Evolutionary conservation across 2,888 invertebrate species (phyloP).

Genomic region (Scelioninae gen. 2): DNA sequence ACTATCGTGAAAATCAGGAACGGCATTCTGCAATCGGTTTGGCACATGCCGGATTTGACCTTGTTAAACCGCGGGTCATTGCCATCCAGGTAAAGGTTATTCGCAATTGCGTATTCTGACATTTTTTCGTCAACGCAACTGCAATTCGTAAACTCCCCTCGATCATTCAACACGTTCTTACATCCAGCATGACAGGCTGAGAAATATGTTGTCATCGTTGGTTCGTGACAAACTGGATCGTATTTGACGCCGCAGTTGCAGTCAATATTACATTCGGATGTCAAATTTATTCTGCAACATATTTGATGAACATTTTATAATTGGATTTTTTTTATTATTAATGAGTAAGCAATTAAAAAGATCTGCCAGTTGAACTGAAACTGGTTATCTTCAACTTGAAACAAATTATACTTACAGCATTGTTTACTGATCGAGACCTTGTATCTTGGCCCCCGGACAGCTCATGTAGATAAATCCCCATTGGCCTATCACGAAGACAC

Average conservation of each 20-base stretch:
- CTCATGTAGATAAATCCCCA: constrained; percentile 78
- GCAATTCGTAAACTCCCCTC: constrained; percentile 70
- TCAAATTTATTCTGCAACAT: constrained; percentile 77
- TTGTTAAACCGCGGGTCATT: constrained; percentile 40
- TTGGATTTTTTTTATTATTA: no score
- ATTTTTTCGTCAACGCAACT: constrained; percentile 61
- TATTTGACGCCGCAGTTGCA: constrained; percentile 80
- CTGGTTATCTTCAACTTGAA: background rate
- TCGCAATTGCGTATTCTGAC: constrained; percentile 17
- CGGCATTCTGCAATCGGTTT: constrained; percentile 70
- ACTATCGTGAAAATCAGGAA: constrained; percentile 76
- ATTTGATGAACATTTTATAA: no score
- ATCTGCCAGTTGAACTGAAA: no score
- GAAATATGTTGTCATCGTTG: constrained; percentile 79
- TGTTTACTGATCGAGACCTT: constrained; percentile 70
- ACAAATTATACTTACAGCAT: constrained; percentile 68
- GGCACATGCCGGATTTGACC: constrained; percentile 73
- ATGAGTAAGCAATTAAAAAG: no score
- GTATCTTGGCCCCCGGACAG: constrained; percentile 75
- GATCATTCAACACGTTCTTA: constrained; percentile 69
- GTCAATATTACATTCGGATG: constrained; percentile 77
- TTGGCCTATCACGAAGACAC: constrained; percentile 77
- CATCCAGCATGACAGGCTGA: constrained; percentile 87
- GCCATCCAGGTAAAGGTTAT: constrained; percentile 40
- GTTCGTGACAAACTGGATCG: constrained; percentile 80